Conservation (phyloP, 2,888 invertebrate genomes). For the Polymixis lichenea region DNA sequence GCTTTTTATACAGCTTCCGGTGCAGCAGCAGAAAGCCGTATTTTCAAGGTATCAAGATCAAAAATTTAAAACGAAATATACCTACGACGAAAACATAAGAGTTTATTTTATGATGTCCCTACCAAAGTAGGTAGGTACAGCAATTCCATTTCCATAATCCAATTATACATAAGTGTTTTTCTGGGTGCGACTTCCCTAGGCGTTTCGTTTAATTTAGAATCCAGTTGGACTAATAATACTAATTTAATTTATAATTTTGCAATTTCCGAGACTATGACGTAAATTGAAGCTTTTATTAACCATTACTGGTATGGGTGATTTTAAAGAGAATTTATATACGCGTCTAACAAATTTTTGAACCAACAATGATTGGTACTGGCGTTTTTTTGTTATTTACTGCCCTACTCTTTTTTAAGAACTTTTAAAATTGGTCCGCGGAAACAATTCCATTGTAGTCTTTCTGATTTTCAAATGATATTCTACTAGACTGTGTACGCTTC, state of each 20-base stretch:
- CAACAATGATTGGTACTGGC: no score
- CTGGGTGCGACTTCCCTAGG: not conserved
- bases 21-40: not conserved
- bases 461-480: no score
- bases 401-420: no score
- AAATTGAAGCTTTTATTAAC: not conserved
- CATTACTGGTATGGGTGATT: not conserved
- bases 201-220: constrained; percentile 3
- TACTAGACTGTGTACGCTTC: no score
- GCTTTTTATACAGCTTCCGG: no score
- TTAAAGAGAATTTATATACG: not conserved
- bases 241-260: constrained; percentile 1
- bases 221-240: not conserved
- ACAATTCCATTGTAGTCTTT: no score
- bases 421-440: no score
- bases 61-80: not conserved
- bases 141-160: not conserved
- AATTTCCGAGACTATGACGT: not conserved
- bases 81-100: not conserved
- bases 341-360: no score
- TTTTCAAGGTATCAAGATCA: not conserved
- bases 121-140: no score
- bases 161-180: not conserved
- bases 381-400: no score
- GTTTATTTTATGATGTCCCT: not conserved